Conservation (phyloP, 2,888 invertebrate genomes). For the Petrolisthes manimaculis region DNA sequence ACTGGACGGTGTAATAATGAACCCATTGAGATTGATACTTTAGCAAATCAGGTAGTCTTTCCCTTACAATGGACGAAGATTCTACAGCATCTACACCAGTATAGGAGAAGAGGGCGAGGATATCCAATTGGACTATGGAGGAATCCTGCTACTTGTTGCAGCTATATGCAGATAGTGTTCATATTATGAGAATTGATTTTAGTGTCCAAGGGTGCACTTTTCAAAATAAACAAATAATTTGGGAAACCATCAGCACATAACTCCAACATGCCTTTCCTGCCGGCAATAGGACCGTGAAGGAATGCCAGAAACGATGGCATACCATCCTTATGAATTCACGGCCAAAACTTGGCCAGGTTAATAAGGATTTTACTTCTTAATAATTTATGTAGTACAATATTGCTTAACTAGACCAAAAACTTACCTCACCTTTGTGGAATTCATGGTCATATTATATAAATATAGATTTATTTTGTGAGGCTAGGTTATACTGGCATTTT, state of each 20-base stretch:
- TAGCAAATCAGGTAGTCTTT: no score
- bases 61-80: no score
- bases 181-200: not conserved
- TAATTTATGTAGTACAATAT: no score
- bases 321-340: not conserved
- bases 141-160: not conserved
- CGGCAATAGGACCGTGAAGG: not conserved
- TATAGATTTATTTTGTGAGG: no score
- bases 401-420: no score
- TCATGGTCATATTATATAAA: no score
- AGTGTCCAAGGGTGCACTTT: not conserved
- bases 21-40: no score
- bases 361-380: not conserved
- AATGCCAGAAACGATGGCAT: conserved; percentile 7
- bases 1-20: no score
- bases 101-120: no score
- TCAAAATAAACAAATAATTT: not conserved
- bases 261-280: conserved; percentile 3
- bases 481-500: no score
- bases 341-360: not conserved
- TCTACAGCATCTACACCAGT: no score
- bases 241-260: not conserved
- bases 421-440: no score
- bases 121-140: not conserved
- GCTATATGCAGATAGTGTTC: not conserved